A percentile compares a stretch with the other conserved stretches of the same genome.
phyloP scores from a whole-genome alignment of 2,113 vertebrate genomes.

The Pongo pygmaeus region DNA sequence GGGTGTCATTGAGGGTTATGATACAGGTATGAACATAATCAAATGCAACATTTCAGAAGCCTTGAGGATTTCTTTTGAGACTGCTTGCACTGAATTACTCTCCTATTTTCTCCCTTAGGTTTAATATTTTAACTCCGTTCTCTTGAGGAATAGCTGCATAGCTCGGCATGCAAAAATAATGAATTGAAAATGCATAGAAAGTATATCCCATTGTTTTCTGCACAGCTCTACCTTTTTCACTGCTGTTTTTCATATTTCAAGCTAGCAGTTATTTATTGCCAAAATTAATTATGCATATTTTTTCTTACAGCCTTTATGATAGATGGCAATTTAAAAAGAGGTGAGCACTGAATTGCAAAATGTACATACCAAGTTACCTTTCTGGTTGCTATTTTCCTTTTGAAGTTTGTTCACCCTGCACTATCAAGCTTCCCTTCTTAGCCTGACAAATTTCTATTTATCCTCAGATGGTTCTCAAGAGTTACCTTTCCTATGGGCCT shows the following conservation, averaged over 20 bases:
- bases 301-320: neutral
- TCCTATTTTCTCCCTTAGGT: neutral
- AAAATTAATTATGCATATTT: constrained; percentile 30
- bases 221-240: neutral
- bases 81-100: neutral
- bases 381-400: neutral
- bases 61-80: constrained; percentile 26
- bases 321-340: neutral
- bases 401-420: neutral
- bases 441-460: neutral
- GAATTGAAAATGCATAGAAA: neutral
- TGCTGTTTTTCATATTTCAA: neutral
- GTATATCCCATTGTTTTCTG: neutral
- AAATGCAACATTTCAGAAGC: constrained; percentile 31
- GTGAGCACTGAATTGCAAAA: neutral
- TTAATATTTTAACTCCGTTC: constrained; percentile 49
- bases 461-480: neutral
- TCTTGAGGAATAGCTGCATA: neutral
- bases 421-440: neutral
- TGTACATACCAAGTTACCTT: neutral
- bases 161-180: neutral
- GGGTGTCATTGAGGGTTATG: constrained; percentile 27
- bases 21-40: constrained; percentile 1
- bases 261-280: neutral
- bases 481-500: neutral